Evolutionary conservation across 2,113 vertebrate species (phyloP), one percentile per base, ranked within the genome.

Genomic region (Paratilapia polleni): DNA sequence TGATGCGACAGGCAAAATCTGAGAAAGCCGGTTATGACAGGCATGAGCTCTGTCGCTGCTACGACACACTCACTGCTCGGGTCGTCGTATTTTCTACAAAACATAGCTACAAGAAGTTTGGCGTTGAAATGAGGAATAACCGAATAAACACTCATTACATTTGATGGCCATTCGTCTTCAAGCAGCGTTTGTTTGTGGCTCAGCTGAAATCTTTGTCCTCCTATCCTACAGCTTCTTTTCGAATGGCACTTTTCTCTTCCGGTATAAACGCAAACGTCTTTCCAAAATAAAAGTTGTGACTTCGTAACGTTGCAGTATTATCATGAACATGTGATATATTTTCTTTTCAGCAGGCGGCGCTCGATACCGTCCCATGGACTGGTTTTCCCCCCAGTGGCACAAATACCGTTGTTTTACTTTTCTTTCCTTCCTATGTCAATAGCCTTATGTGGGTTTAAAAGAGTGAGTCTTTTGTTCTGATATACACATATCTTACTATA

Each of bases 261-360:
- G 94, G 92, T 31, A 11, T 10, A 13, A 54, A 14, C 1, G 7
- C 13, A 11, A 5, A 68, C 1, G 7, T 13, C 1, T 4, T 56
- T 88, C 90, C 91, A 91, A 87, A 93, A 86, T 92, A 95, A 93
- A 91, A 80, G 84, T 34, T 34, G 34, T 4, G 34, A 34, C 34
- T 34, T 52, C 2, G 26, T 24, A 52, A 13, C 11, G 68, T n/a
- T 15, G 47, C 26, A 6, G 47, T 54, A 73, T 34, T 9, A n/a
- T 73, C 26, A 26, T 6, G 52, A 54, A 73, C 19, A 54, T 17
- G 57, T 8, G 0, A 36, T 17, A 52, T 2, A 34, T 54, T 22
- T 63, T 11, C 34, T 52, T 3, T 84, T 66, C 87, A 78, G 24
- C 75, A 85, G 78, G 57, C 0, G 82, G 86, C 4, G 87, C 80